phyloP scores from a whole-genome alignment of 2,888 invertebrate genomes.

The Exephanes ischioxanthus region DNA sequence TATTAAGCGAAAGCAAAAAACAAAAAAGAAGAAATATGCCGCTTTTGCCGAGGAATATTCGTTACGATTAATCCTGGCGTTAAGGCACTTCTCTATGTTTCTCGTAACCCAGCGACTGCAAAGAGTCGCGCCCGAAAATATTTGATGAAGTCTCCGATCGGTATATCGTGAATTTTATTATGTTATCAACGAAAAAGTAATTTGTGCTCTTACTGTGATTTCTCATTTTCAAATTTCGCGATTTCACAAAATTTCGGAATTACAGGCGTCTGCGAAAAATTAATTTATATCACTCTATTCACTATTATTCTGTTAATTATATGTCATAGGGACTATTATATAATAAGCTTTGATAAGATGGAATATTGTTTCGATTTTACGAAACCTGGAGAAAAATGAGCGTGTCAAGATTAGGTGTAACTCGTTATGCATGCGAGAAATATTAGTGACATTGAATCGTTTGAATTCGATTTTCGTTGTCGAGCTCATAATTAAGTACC shows the following conservation, averaged over 20 bases:
- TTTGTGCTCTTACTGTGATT: constrained; percentile 54
- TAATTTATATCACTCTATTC: background rate
- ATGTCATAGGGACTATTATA: background rate
- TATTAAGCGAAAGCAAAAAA: background rate
- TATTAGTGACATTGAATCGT: constrained; percentile 1
- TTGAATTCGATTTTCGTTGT: background rate
- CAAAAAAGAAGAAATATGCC: background rate
- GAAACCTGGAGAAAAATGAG: background rate
- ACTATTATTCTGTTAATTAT: background rate
- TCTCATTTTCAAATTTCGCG: constrained; percentile 5
- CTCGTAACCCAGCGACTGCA: background rate
- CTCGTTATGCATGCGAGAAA: constrained; percentile 18
- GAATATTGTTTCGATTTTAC: background rate
- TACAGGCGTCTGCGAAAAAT: background rate
- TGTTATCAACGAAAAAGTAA: constrained; percentile 40
- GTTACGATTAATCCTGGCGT: constrained; percentile 2
- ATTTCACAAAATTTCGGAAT: background rate
- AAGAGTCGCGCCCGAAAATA: background rate
- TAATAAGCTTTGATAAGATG: background rate
- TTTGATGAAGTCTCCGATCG: background rate
- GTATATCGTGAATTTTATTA: background rate
- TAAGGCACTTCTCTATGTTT: background rate
- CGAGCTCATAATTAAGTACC: constrained; percentile 1
- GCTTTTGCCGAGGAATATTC: background rate
- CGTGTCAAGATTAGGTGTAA: constrained; percentile 21